Evolutionary conservation across 2,888 invertebrate genomes (phyloP).

Genomic region (Eucera pruinosa): DNA sequence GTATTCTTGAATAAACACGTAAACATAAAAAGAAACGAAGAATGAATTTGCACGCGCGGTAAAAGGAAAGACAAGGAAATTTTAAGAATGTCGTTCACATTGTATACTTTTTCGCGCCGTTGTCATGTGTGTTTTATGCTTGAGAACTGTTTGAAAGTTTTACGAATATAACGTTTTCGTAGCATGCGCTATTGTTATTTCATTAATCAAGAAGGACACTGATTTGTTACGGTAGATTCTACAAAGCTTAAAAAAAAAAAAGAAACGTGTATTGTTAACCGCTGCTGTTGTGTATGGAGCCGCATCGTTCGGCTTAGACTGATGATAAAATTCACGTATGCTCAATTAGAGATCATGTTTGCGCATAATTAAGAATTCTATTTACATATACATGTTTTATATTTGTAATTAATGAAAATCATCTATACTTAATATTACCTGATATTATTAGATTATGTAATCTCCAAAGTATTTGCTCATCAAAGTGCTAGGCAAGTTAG

Average conservation of each 20-base stretch:
- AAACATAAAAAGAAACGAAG: background rate
- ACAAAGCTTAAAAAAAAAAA: conserved; percentile 76
- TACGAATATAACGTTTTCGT: conserved; percentile 79
- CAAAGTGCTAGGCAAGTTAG: conserved; percentile 81
- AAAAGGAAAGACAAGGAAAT: background rate
- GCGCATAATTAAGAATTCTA: conserved; percentile 84
- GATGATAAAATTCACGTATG: conserved; percentile 83
- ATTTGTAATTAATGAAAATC: conserved; percentile 83
- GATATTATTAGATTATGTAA: conserved; percentile 82
- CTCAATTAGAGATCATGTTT: conserved; percentile 84
- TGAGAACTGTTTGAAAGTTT: conserved; percentile 78
- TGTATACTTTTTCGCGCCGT: conserved; percentile 56
- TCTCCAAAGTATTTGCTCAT: conserved; percentile 85
- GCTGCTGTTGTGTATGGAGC: conserved; percentile 82
- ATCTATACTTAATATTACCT: conserved; percentile 81
- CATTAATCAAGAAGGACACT: conserved; percentile 72
- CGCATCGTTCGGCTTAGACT: conserved; percentile 82
- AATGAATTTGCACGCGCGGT: background rate
- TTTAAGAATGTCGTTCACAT: conserved; percentile 34
- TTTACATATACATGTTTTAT: conserved; percentile 85
- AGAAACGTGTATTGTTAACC: conserved; percentile 74
- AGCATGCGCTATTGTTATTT: conserved; percentile 82
- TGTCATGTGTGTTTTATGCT: conserved; percentile 76
- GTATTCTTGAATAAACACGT: too few species aligned
- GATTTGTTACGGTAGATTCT: conserved; percentile 82